Evolutionary conservation across 92 coral and sea anemone species (phyloP), one percentile per base, ranked within the genome.

Genomic region (Umimayanthus kanabou): DNA sequence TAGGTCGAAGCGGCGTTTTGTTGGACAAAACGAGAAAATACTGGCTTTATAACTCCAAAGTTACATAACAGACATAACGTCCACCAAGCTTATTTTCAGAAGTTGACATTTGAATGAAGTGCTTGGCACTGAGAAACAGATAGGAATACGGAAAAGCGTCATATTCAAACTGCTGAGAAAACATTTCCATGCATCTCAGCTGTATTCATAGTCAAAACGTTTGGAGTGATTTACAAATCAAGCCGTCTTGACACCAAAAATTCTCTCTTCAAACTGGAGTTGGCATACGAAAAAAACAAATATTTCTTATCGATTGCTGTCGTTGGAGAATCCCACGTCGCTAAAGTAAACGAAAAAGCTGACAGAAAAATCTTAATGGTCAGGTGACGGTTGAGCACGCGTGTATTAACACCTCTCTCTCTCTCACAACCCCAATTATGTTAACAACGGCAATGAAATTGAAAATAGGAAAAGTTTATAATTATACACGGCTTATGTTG

Each of bases 361-460:
- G 49, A 74, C 30, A 85, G 72, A 57, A 53, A 85, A 80, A 49
- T 80, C 81, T 22, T 65, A 90, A 28, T 43, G 39, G 39, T 76
- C 69, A 74, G 47, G 82, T 28, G 75, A 67, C 30, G 69, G 79
- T 69, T 73, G 69, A 61, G 67, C 79, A 66, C 91, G 74, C 83
- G 70, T 74, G 84, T 93, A 92, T 95, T 95, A 95, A 90, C 98
- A 95, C 98, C 93, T 89, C 80, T 76, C 85, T 76, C 85, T 82
- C 90, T 92, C 90, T 92, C 94, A 90, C 90, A 87, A 90, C 89
- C 84, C 89, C 93, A 95, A 95, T 95, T 95, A 95, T 81, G 79
- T 87, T 89, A 89, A 89, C 94, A 91, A 81, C 89, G 84, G 91
- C 81, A 82, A 66, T 85, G 80, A 85, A 88, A 76, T 30, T 83